phyloP scores from a whole-genome alignment of 2,113 vertebrate species.

The Myiozetetes cayanensis region DNA sequence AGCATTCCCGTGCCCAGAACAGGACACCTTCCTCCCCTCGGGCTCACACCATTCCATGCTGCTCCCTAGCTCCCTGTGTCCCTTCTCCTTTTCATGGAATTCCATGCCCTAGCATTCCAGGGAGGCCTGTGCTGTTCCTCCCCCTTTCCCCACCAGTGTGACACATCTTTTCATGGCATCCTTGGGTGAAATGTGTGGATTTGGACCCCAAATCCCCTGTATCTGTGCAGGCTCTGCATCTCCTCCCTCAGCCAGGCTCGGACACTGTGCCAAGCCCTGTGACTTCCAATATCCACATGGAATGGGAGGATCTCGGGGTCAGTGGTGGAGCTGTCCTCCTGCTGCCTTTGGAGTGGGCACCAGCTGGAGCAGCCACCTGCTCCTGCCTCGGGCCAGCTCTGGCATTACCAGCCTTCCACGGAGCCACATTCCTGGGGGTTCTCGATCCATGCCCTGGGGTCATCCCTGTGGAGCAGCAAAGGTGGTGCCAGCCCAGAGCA shows the following conservation, averaged over 20 bases:
- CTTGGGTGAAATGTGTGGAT: background rate
- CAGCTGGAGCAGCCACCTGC: slow-evolving; percentile 32
- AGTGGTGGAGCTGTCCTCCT: background rate
- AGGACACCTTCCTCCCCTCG: background rate
- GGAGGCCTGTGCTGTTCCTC: background rate
- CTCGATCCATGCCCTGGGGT: accelerated
- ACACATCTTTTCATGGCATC: background rate
- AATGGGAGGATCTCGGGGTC: accelerated
- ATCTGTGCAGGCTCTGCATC: background rate
- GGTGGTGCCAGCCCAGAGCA: background rate
- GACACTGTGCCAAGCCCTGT: accelerated
- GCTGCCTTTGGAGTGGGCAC: background rate
- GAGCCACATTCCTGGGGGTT: background rate
- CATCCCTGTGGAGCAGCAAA: accelerated
- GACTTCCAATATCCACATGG: accelerated
- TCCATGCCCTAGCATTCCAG: accelerated
- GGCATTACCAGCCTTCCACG: no score
- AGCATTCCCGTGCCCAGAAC: accelerated
- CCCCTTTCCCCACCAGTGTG: accelerated
- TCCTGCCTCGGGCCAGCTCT: background rate
- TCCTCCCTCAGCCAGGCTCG: background rate
- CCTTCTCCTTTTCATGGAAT: background rate
- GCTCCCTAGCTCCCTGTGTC: background rate
- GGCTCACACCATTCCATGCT: accelerated
- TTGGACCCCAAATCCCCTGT: background rate